Evolutionary conservation across 2,113 vertebrate genomes (phyloP).

Genomic region (Romanogobio albipinnatus): DNA sequence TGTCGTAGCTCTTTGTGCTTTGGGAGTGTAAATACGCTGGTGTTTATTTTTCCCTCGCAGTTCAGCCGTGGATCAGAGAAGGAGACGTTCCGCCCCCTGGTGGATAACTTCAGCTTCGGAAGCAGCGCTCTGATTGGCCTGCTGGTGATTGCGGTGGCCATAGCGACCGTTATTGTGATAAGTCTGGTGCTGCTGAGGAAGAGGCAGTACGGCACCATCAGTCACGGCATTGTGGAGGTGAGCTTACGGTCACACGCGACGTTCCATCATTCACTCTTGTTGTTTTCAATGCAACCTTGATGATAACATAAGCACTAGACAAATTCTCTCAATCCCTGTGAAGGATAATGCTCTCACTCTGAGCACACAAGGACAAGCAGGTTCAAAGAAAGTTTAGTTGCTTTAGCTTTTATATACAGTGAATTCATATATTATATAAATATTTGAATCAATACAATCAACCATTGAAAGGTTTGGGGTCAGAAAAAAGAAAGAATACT

Average conservation of each 20-base stretch:
- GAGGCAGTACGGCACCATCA: conserved; percentile 96
- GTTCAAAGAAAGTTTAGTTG: neutral
- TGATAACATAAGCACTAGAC: neutral
- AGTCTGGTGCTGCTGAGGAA: conserved; percentile 96
- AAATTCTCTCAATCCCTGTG: neutral
- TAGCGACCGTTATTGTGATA: conserved; percentile 95
- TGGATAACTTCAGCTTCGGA: conserved; percentile 90
- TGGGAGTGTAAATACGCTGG: conserved; percentile 44
- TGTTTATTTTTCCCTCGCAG: conserved; percentile 48
- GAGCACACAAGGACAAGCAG: neutral
- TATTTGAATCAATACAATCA: neutral
- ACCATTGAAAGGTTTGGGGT: neutral
- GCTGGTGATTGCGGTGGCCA: conserved; percentile 93
- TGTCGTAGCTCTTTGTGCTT: conserved; percentile 36
- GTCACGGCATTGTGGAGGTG: conserved; percentile 98
- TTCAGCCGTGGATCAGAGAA: conserved; percentile 61
- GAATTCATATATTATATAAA: neutral
- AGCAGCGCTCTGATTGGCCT: conserved; percentile 93
- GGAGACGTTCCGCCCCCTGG: conserved; percentile 84
- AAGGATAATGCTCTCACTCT: neutral
- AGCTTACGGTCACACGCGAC: conserved; percentile 56
- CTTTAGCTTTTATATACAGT: neutral
- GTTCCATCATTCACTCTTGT: conserved; percentile 6
- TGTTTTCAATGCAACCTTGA: conserved; percentile 11
- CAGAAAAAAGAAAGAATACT: neutral